Percentiles rank a stretch among this genome's conserved stretches.
Evolutionary conservation across 2,888 invertebrate genomes (phyloP).

Genomic region (Drosophila kuntzei): DNA sequence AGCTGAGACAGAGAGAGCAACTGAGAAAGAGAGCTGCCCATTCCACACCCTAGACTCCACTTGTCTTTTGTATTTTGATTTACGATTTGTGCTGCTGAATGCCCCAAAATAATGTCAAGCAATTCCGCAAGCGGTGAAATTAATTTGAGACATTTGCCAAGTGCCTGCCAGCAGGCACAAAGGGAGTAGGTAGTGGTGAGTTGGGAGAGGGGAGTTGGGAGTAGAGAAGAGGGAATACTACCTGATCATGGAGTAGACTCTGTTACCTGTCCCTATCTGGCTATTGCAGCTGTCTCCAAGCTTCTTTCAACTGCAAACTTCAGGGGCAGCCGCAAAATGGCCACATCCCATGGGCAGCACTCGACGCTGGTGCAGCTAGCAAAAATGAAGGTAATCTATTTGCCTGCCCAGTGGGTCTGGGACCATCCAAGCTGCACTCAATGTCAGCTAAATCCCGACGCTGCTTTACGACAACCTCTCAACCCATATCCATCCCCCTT

Average conservation of each 20-base stretch:
- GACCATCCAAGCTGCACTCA: constrained; percentile 61
- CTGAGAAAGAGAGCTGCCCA: constrained; percentile 10
- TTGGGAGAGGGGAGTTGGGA: constrained; percentile 3
- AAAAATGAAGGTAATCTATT: constrained; percentile 73
- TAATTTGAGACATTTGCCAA: constrained; percentile 72
- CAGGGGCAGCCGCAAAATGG: constrained; percentile 73
- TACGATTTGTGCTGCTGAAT: constrained; percentile 58
- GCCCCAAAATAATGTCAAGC: constrained; percentile 55
- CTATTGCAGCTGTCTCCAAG: constrained; percentile 32
- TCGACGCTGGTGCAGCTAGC: constrained; percentile 33
- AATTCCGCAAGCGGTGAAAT: constrained; percentile 74
- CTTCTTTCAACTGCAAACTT: constrained; percentile 62
- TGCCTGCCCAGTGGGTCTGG: constrained; percentile 56
- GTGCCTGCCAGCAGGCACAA: constrained; percentile 29
- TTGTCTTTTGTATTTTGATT: constrained; percentile 57
- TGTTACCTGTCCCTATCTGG: background rate
- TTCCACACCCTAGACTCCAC: background rate
- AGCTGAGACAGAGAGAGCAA: constrained; percentile 33
- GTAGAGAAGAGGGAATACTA: background rate
- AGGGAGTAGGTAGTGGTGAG: background rate
- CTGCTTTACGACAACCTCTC: constrained; percentile 68
- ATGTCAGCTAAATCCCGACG: constrained; percentile 76
- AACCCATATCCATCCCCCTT: constrained; percentile 4
- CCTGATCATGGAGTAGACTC: constrained; percentile 6
- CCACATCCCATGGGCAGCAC: constrained; percentile 72